Evolutionary conservation across 2,888 invertebrate genomes (phyloP).

Genomic region (Macroteleia sp.): DNA sequence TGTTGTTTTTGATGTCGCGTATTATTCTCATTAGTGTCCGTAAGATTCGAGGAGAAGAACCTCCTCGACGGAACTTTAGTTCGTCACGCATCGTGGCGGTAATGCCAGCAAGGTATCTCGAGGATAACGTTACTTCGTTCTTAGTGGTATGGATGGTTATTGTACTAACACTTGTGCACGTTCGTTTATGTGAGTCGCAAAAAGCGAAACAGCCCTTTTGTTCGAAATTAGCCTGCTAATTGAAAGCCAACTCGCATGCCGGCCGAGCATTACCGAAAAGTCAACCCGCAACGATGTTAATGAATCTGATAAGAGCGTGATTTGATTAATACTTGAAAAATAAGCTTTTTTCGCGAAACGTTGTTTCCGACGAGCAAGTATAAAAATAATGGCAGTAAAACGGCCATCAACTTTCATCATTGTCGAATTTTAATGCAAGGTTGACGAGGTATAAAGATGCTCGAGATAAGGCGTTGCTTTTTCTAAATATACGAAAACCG

Average conservation of each 20-base stretch:
- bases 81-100: conserved; percentile 79
- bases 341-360: too few relatives aligned
- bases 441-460: conserved; percentile 11
- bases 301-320: conserved; percentile 8
- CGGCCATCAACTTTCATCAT: conserved; percentile 31
- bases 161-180: conserved; percentile 22
- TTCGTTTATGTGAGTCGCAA: conserved; percentile 34
- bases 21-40: conserved; percentile 53
- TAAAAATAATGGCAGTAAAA: conserved; percentile 7
- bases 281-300: not conserved
- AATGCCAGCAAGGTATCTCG: conserved; percentile 79
- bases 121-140: conserved; percentile 78
- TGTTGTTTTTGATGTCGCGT: conserved; percentile 32
- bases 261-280: not conserved
- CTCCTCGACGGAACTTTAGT: conserved; percentile 61
- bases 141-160: conserved; percentile 27
- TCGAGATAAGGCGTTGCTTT: conserved; percentile 10
- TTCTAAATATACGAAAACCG: too few relatives aligned
- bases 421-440: conserved; percentile 10
- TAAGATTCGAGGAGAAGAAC: conserved; percentile 45
- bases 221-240: conserved; percentile 4
- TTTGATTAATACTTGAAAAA: not conserved
- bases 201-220: conserved; percentile 10
- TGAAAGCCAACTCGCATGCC: not conserved
- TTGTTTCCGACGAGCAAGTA: not conserved